Conservation (phyloP, 2,113 vertebrate species). For the Athene cunicularia region DNA sequence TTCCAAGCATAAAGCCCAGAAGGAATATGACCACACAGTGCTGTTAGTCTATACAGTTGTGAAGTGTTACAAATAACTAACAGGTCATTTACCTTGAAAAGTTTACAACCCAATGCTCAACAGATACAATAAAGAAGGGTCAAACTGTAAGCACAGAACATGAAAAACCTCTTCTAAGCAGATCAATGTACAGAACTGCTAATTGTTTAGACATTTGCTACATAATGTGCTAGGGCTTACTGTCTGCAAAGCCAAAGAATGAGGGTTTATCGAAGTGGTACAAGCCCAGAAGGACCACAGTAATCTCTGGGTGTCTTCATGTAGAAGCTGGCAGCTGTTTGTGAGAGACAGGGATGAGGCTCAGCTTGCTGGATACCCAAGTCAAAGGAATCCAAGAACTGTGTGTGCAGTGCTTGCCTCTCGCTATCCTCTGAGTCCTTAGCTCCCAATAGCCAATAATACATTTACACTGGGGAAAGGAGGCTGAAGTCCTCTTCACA, state of each 20-base stretch:
- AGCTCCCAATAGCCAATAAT: neutral
- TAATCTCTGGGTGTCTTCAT: neutral
- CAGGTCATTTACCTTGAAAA: neutral
- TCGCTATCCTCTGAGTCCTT: neutral
- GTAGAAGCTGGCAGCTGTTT: neutral
- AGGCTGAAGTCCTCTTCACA: neutral
- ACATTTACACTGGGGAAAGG: neutral
- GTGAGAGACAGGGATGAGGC: neutral
- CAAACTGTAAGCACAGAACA: neutral
- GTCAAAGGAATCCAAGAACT: neutral
- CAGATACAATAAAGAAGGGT: neutral
- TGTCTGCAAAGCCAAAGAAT: neutral
- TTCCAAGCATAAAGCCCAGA: neutral
- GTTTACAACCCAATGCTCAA: neutral
- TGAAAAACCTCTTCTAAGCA: neutral
- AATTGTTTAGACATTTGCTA: neutral
- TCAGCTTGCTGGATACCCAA: neutral
- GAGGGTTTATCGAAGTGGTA: neutral
- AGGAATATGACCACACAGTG: neutral
- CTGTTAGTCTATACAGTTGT: neutral
- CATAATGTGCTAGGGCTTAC: neutral
- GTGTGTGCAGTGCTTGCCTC: neutral
- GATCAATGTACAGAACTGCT: neutral
- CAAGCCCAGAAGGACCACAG: neutral
- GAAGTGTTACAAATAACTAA: neutral